Conservation (phyloP, 2,888 invertebrate genomes). For the Hemicrepidius hirtus region DNA sequence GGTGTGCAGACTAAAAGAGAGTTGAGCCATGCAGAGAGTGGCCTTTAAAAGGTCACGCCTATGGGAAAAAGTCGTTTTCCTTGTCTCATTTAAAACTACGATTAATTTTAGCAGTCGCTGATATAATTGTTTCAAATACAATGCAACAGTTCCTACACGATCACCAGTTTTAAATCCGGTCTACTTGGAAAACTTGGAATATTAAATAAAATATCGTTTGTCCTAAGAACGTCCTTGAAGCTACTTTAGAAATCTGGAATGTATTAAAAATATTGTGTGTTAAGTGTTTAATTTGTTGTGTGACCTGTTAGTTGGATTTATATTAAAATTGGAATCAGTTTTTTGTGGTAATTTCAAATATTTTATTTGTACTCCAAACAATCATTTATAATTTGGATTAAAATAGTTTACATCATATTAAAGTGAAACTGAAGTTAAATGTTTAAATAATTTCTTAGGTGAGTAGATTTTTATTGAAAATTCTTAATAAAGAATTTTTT, state of each 20-base stretch:
- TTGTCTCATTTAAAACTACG: constrained; percentile 49
- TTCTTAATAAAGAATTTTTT: too few relatives aligned
- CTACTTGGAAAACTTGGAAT: constrained; percentile 4
- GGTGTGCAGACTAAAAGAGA: constrained; percentile 49
- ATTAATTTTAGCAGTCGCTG: constrained; percentile 46
- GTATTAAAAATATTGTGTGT: constrained; percentile 2
- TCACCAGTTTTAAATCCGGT: constrained; percentile 37
- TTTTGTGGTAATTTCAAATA: too few relatives aligned
- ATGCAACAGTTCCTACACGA: constrained; percentile 30
- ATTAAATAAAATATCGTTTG: not conserved
- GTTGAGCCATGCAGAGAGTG: constrained; percentile 46
- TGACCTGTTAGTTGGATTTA: too few relatives aligned
- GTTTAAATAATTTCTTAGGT: too few relatives aligned
- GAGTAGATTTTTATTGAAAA: too few relatives aligned
- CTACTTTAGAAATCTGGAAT: constrained; percentile 14
- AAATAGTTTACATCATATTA: too few relatives aligned
- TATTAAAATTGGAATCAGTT: too few relatives aligned
- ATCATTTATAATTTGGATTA: too few relatives aligned
- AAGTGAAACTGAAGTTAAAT: too few relatives aligned
- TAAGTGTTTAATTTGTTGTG: too few relatives aligned
- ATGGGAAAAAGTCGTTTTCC: constrained; percentile 53
- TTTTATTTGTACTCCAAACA: too few relatives aligned
- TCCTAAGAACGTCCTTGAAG: constrained; percentile 4
- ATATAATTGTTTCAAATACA: constrained; percentile 44
- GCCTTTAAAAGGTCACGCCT: constrained; percentile 53